Evolutionary conservation across 2,888 invertebrate genomes (phyloP), one percentile per base, ranked within the genome.

Genomic region (Agrotis segetum): DNA sequence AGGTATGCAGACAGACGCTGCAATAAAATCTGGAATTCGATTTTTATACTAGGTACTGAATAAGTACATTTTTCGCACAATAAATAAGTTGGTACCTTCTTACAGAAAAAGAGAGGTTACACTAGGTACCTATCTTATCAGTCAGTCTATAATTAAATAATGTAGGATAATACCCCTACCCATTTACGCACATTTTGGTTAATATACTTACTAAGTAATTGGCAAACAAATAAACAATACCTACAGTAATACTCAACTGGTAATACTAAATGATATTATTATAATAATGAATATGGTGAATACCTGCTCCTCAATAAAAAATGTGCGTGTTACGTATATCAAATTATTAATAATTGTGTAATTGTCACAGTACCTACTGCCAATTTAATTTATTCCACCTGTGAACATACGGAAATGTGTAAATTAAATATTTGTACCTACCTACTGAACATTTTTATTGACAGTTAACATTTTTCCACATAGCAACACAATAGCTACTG

Each of bases 361-460:
- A 77, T 58, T 77, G 49, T 60, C 34, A 70, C 66, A 52, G 34
- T 53, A 50, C 24, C 24, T 24, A 24, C 29, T 81, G 58, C 77
- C 71, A 67, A 77, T 70, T 61, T 53, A 47, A 58, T 82, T 65
- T 29, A 70, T 29, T 61, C 46, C 83, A 82, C 67, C 75, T 81
- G 9, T 40, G 83, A 72, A 68, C 60, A 80, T 58, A 75, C 56
- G 64, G 66, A 69, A 53, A 52, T 40, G n/a, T 52, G 24, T 66
- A 65, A 65, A 66, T 53, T 40, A 46, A 69, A 77, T 49, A 75
- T 40, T 16, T 67, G 52, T n/a, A 55, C n/a, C n/a, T n/a, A n/a
- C n/a, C n/a, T n/a, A n/a, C n/a, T 52, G 47, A 49, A 46, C 29
- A 64, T 52, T 40, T 7, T 40, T 40, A 73, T 24, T 68, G 46